Evolutionary conservation across 2,888 invertebrate species (phyloP).

Genomic region (Metalampra italica): DNA sequence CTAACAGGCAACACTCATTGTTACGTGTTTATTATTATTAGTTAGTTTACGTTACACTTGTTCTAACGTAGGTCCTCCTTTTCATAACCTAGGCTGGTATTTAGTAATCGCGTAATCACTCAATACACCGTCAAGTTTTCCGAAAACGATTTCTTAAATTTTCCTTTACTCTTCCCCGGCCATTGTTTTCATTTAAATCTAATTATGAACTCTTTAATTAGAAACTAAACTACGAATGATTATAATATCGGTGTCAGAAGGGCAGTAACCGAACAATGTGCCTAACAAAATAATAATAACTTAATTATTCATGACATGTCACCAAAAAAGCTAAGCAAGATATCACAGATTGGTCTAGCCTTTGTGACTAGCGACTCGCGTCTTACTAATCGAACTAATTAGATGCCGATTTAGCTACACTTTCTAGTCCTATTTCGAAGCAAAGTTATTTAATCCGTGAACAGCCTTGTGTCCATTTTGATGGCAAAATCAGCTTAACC

Average conservation of each 20-base stretch:
- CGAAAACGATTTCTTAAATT: slow-evolving; percentile 15
- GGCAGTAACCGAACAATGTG: slow-evolving; percentile 52
- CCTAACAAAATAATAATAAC: slow-evolving; percentile 37
- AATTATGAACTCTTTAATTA: slow-evolving; percentile 27
- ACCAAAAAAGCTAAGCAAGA: slow-evolving; percentile 52
- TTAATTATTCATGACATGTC: slow-evolving; percentile 62
- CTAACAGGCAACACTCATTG: slow-evolving; percentile 63
- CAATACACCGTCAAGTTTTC: slow-evolving; percentile 27
- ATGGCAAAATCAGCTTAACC: slow-evolving; percentile 22
- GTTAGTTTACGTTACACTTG: slow-evolving; percentile 53
- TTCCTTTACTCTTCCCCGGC: slow-evolving; percentile 20
- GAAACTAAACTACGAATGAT: slow-evolving; percentile 25
- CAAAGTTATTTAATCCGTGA: slow-evolving; percentile 41
- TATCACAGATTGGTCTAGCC: slow-evolving; percentile 44
- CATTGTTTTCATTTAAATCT: slow-evolving; percentile 21
- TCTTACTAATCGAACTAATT: slow-evolving; percentile 58
- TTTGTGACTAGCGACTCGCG: slow-evolving; percentile 45
- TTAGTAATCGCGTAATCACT: slow-evolving; percentile 37
- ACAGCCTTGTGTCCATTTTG: slow-evolving; percentile 47
- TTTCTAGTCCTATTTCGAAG: slow-evolving; percentile 46
- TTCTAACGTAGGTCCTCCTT: slow-evolving; percentile 49
- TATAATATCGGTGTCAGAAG: slow-evolving; percentile 56
- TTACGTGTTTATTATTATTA: slow-evolving; percentile 74
- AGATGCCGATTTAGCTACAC: slow-evolving; percentile 58
- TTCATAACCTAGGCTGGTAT: slow-evolving; percentile 55